phyloP scores from a whole-genome alignment of 1,140 invertebrate species.

The Hyles vespertilio region DNA sequence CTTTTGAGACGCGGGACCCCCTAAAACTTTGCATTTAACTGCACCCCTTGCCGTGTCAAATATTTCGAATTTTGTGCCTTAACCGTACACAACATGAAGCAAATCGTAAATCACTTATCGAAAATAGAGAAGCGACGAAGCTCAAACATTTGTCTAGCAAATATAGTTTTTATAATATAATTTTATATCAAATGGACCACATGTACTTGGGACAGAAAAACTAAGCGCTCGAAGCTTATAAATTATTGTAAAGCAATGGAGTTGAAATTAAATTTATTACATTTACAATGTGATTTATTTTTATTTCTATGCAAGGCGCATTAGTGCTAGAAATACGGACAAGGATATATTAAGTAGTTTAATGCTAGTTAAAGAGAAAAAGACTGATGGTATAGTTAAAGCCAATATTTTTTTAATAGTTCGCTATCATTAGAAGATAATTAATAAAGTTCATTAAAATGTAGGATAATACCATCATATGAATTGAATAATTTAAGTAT shows the following conservation, averaged over 20 bases:
- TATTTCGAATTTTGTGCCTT: conserved; percentile 5
- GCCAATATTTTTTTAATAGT: too few relatives aligned
- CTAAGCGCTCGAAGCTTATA: conserved; percentile 13
- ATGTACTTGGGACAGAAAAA: conserved; percentile 18
- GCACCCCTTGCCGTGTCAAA: conserved; percentile 14
- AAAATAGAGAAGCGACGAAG: not conserved
- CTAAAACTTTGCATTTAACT: conserved; percentile 51
- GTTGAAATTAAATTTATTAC: conserved; percentile 6
- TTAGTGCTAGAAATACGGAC: too few relatives aligned
- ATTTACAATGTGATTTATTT: not conserved
- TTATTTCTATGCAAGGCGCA: too few relatives aligned
- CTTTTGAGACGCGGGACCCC: conserved; percentile 23
- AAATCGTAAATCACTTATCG: not conserved
- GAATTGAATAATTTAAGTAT: too few relatives aligned
- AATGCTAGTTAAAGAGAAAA: too few relatives aligned
- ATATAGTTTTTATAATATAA: conserved; percentile 16
- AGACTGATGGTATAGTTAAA: too few relatives aligned
- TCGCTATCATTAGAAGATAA: too few relatives aligned
- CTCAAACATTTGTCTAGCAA: conserved; percentile 15
- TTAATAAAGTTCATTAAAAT: too few relatives aligned
- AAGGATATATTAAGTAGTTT: too few relatives aligned
- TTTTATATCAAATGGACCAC: conserved; percentile 22
- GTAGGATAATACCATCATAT: too few relatives aligned
- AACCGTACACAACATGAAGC: not conserved
- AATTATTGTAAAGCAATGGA: conserved; percentile 13